phyloP scores from a whole-genome alignment of 2,797 vertebrate genomes.

The Basileuterus tristriatus region DNA sequence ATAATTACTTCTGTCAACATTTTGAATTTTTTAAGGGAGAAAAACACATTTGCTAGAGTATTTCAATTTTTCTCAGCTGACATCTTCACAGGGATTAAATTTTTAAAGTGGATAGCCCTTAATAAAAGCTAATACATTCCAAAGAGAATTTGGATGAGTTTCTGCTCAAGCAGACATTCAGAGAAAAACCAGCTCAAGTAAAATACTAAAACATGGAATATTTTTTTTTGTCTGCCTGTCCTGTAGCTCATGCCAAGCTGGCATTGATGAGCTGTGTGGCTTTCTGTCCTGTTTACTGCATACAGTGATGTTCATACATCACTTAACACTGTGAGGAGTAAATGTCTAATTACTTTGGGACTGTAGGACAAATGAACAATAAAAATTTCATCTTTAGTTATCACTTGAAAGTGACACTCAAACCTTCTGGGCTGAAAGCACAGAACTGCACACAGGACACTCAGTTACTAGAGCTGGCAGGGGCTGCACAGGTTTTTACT shows the following conservation, averaged over 20 bases:
- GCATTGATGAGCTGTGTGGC: not conserved
- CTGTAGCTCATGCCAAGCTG: not conserved
- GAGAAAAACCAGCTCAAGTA: not conserved
- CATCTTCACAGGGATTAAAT: not conserved
- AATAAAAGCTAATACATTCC: not conserved
- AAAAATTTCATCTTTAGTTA: not conserved
- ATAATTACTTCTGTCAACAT: constrained; percentile 7
- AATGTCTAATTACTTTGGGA: not conserved
- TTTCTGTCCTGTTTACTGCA: not conserved
- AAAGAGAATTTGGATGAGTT: not conserved
- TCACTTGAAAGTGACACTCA: not conserved
- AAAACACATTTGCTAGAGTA: not conserved
- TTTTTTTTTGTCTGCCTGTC: not conserved
- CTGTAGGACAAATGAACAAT: not conserved
- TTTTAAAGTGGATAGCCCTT: not conserved
- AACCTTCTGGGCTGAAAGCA: not conserved
- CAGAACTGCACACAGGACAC: not conserved
- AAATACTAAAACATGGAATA: not conserved
- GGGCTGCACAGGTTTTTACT: not conserved
- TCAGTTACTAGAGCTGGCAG: not conserved
- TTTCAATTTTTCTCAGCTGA: not conserved
- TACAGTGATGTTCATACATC: not conserved
- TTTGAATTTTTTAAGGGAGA: not conserved
- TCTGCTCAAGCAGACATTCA: not conserved
- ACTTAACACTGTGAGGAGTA: not conserved